Conservation (phyloP, 2,113 vertebrate species). For the Takifugu bimaculatus region DNA sequence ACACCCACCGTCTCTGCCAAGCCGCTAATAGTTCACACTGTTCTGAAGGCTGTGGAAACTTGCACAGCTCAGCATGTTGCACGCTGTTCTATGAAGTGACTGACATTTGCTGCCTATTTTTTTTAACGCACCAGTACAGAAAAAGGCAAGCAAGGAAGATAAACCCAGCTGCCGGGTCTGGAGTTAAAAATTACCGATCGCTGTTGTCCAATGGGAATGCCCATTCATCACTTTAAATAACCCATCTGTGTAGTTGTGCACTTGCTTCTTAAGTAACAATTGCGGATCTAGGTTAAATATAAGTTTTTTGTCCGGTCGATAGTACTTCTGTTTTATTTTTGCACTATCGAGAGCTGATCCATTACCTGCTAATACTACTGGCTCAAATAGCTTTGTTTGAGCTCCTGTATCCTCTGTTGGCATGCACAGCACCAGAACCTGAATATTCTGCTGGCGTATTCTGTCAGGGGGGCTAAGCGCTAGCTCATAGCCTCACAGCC, state of each 20-base stretch:
- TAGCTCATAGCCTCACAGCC: conserved; percentile 30
- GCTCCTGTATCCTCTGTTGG: conserved; percentile 34
- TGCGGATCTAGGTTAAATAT: conserved; percentile 57
- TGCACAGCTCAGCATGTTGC: conserved; percentile 62
- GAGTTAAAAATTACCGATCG: conserved; percentile 71
- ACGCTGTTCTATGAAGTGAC: conserved; percentile 57
- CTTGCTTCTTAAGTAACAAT: conserved; percentile 52
- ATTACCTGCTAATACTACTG: conserved; percentile 31
- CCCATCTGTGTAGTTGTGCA: conserved; percentile 29
- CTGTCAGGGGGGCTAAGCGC: conserved; percentile 47
- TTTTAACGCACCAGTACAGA: conserved; percentile 51
- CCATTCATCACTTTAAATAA: conserved; percentile 61
- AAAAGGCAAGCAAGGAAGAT: conserved; percentile 38
- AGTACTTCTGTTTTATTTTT: conserved; percentile 41
- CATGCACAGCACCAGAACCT: conserved; percentile 24
- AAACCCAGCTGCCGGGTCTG: conserved; percentile 71
- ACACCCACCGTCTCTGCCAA: conserved; percentile 24
- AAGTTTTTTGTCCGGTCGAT: conserved; percentile 38
- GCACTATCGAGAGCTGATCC: conserved; percentile 21
- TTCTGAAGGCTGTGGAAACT: conserved; percentile 18
- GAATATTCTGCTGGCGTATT: conserved; percentile 38
- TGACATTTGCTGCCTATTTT: conserved; percentile 37
- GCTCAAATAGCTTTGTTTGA: conserved; percentile 35
- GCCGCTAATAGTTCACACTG: conserved; percentile 53
- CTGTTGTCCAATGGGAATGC: conserved; percentile 51